Evolutionary conservation across 2,888 invertebrate genomes (phyloP).

Genomic region (Willowsia nigromaculata): DNA sequence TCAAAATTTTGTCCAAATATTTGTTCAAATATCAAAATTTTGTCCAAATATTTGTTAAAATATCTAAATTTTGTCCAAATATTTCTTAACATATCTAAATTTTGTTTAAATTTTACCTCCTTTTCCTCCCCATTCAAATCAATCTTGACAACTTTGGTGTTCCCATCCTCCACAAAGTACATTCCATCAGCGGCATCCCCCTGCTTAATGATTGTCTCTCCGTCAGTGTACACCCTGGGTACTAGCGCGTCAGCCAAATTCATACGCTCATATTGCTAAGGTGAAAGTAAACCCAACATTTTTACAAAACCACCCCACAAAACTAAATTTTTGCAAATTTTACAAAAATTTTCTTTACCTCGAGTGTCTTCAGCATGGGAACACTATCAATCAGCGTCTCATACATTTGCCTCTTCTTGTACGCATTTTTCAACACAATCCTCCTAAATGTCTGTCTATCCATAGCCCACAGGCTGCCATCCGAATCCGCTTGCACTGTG

Average conservation of each 20-base stretch:
- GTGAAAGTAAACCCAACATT: neutral
- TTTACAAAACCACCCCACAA: neutral
- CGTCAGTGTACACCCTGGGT: constrained; percentile 88
- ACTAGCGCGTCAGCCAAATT: constrained; percentile 97
- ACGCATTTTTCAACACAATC: constrained; percentile 97
- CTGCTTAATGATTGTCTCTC: constrained; percentile 94
- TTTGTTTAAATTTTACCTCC: constrained; percentile 79
- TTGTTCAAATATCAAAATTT: neutral
- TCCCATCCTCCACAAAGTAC: constrained; percentile 98
- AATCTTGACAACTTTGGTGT: constrained; percentile 91
- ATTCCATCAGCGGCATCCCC: constrained; percentile 97
- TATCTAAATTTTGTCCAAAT: neutral
- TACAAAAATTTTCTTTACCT: too few relatives aligned
- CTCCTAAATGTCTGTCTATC: constrained; percentile 97
- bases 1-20: too few relatives aligned
- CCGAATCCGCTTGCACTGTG: constrained; percentile 90
- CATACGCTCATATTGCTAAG: constrained; percentile 95
- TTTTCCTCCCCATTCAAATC: constrained; percentile 86
- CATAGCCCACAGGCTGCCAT: constrained; percentile 98
- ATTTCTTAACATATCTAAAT: too few relatives aligned
- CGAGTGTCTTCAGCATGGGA: constrained; percentile 96
- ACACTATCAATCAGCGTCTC: constrained; percentile 95
- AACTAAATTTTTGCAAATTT: neutral
- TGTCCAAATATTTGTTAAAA: neutral
- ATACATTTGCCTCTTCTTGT: constrained; percentile 98